A percentile compares a stretch with the other conserved stretches of the same genome.
Conservation (phyloP, 2,888 invertebrate genomes). For the Pogonocherus hispidulus region DNA sequence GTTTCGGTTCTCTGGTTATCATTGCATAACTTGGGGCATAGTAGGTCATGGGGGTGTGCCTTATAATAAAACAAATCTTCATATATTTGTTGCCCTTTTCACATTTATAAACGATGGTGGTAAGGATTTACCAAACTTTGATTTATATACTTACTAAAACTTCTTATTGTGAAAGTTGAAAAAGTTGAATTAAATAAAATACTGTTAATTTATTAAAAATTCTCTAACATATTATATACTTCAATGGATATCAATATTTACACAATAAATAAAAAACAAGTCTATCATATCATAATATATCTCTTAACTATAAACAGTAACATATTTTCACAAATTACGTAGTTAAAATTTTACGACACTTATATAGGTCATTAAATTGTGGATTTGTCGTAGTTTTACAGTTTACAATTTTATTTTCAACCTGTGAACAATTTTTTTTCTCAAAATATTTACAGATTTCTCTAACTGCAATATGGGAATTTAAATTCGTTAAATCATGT, state of each 20-base stretch:
- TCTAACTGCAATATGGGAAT: constrained; percentile 71
- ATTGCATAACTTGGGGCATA: too few species aligned
- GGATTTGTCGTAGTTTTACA: constrained; percentile 33
- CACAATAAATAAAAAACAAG: constrained; percentile 37
- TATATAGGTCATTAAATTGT: constrained; percentile 42
- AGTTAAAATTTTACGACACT: constrained; percentile 42
- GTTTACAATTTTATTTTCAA: constrained; percentile 27
- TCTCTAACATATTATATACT: constrained; percentile 34
- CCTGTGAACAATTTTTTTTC: constrained; percentile 64
- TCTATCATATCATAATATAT: not conserved
- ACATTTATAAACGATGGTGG: not conserved
- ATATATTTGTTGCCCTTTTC: too few species aligned
- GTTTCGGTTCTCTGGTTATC: too few species aligned
- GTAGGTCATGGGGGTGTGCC: too few species aligned
- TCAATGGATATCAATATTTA: constrained; percentile 33
- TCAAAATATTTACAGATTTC: constrained; percentile 82
- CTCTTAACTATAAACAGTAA: not conserved
- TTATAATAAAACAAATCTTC: too few species aligned
- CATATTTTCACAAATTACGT: constrained; percentile 22
- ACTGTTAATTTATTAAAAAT: constrained; percentile 41
- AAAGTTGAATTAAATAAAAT: constrained; percentile 14
- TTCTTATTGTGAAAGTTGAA: too few species aligned
- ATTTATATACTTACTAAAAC: too few species aligned
- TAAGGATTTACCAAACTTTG: too few species aligned
- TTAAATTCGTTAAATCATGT: constrained; percentile 73